A percentile compares a stretch with the other conserved stretches of the same genome.
Evolutionary conservation across 2,113 vertebrate genomes (phyloP).

Genomic region (Dendrocopos noguchii): DNA sequence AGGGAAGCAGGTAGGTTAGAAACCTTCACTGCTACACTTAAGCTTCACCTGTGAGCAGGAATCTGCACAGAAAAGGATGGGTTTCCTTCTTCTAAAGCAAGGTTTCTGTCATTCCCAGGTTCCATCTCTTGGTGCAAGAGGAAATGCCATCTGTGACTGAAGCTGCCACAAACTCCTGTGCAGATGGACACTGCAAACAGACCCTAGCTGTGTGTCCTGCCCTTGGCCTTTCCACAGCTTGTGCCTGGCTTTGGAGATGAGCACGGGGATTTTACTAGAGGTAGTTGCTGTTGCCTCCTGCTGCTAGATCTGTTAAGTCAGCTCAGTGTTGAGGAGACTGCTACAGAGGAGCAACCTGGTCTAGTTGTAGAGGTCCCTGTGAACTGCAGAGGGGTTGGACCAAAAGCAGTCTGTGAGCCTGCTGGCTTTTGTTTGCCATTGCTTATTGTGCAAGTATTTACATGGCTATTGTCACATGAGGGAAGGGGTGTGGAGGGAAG

Average conservation of each 20-base stretch:
- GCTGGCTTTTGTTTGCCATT: rapidly evolving
- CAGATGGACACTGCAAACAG: neutral
- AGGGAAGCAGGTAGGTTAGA: neutral
- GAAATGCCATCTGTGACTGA: neutral
- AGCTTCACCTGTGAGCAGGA: neutral
- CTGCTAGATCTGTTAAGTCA: neutral
- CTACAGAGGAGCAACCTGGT: neutral
- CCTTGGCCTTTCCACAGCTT: neutral
- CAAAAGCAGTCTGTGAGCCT: neutral
- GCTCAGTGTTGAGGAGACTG: neutral
- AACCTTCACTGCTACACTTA: neutral
- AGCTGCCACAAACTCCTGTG: neutral
- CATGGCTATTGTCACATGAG: neutral
- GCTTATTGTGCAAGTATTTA: neutral
- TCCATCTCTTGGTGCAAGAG: neutral
- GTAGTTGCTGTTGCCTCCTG: neutral
- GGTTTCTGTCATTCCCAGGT: neutral
- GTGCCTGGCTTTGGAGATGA: neutral
- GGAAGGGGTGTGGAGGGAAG: neutral
- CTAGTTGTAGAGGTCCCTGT: too few species aligned
- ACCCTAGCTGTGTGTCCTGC: neutral
- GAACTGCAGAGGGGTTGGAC: too few species aligned
- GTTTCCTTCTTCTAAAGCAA: neutral
- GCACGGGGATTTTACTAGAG: rapidly evolving
- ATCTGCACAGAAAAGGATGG: rapidly evolving